Conservation (phyloP, 64 coral and sea anemone species). For the Montipora efflorescens region DNA sequence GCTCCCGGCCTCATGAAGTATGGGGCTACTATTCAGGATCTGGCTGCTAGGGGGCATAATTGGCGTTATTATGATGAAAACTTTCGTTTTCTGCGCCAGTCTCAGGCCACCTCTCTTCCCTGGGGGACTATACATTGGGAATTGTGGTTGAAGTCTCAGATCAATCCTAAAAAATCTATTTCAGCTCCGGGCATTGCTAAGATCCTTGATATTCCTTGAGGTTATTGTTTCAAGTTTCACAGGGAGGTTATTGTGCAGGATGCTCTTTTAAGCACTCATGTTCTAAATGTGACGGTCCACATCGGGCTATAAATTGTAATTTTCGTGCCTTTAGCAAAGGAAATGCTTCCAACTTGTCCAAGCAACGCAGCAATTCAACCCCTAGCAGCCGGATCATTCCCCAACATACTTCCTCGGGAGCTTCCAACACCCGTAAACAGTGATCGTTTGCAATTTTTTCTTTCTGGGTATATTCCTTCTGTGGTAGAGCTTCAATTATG, state of each 20-base stretch:
- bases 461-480: background rate
- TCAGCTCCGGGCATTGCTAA: no score
- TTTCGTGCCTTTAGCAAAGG: slow-evolving; percentile 1
- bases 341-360: background rate
- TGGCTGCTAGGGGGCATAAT: no score
- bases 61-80: no score
- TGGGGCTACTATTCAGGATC: no score
- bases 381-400: background rate
- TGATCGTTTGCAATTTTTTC: no score
- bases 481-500: background rate
- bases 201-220: no score
- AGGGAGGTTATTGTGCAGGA: background rate
- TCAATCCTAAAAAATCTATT: no score
- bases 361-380: background rate
- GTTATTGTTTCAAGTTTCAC: no score
- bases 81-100: background rate
- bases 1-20: no score
- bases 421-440: no score
- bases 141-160: no score
- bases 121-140: background rate
- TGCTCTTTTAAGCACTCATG: slow-evolving; percentile 18
- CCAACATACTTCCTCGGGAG: background rate
- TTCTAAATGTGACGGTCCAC: background rate
- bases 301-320: no score
- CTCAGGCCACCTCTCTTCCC: background rate